Percentiles rank a stretch among this genome's conserved stretches.
Conservation (phyloP, 2,888 invertebrate genomes). For the Campopleginae sp. region DNA sequence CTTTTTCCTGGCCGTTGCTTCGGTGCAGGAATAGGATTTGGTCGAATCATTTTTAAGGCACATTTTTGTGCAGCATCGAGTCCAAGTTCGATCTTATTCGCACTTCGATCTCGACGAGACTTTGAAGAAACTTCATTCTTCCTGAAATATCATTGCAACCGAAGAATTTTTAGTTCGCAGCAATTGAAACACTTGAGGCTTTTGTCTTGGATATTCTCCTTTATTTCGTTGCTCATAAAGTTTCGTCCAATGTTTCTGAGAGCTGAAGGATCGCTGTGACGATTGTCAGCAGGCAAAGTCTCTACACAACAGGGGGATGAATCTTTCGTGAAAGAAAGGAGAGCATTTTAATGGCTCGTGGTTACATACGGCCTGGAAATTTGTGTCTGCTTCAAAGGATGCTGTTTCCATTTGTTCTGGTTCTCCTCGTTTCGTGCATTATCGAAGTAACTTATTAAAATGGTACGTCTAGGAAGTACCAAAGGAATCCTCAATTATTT, state of each 20-base stretch:
- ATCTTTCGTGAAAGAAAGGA: slow-evolving; percentile 5
- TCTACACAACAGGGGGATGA: background rate
- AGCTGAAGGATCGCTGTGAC: background rate
- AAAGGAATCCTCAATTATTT: background rate
- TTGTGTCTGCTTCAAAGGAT: background rate
- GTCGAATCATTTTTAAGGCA: background rate
- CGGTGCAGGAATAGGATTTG: background rate
- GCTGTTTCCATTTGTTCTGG: background rate
- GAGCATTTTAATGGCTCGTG: background rate
- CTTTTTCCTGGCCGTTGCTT: background rate
- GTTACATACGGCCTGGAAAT: background rate
- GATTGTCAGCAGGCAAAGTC: slow-evolving; percentile 22
- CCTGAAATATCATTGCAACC: background rate
- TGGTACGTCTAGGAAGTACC: background rate
- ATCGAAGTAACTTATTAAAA: background rate
- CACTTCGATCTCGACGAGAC: background rate
- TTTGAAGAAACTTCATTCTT: background rate
- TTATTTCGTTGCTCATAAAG: slow-evolving; percentile 7
- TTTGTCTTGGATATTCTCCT: background rate
- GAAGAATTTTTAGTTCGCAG: background rate
- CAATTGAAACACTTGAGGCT: background rate
- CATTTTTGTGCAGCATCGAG: background rate
- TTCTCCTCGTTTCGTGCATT: slow-evolving; percentile 1
- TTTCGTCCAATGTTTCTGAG: background rate
- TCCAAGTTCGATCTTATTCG: background rate